Percentiles rank a stretch among this genome's conserved stretches.
Evolutionary conservation across 2,888 invertebrate species (phyloP).

Genomic region (Glyphotaelius pellucidus): DNA sequence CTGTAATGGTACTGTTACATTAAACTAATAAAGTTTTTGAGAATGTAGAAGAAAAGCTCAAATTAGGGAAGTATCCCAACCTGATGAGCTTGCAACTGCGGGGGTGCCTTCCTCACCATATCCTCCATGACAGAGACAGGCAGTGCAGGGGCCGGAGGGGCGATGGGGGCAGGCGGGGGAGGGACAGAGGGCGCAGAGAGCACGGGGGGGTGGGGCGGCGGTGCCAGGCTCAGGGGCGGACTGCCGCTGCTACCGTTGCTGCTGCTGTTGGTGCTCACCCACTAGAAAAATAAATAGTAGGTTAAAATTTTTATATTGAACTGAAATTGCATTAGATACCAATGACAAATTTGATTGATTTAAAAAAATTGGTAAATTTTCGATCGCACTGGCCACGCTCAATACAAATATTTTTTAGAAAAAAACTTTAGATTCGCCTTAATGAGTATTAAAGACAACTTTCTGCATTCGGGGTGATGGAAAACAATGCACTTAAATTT

Average conservation of each 20-base stretch:
- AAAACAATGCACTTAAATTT: too few relatives aligned
- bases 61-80: background rate
- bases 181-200: background rate
- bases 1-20: too few relatives aligned
- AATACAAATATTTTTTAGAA: too few relatives aligned
- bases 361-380: too few relatives aligned
- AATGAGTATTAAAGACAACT: too few relatives aligned
- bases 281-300: conserved; percentile 33
- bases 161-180: background rate
- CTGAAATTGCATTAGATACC: background rate
- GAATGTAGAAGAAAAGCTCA: too few relatives aligned
- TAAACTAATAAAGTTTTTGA: too few relatives aligned
- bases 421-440: too few relatives aligned
- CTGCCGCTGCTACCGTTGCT: conserved; percentile 51
- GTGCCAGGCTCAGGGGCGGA: conserved; percentile 71
- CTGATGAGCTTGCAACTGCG: conserved; percentile 7
- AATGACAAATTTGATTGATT: too few relatives aligned
- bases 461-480: too few relatives aligned
- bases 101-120: background rate
- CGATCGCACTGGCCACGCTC: too few relatives aligned
- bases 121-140: background rate
- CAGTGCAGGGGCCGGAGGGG: background rate
- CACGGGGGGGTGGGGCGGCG: conserved; percentile 66
- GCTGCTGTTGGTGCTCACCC: conserved; percentile 51
- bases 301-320: background rate